Evolutionary conservation across 1,140 invertebrate genomes (phyloP).

Genomic region (Maconellicoccus hirsutus): DNA sequence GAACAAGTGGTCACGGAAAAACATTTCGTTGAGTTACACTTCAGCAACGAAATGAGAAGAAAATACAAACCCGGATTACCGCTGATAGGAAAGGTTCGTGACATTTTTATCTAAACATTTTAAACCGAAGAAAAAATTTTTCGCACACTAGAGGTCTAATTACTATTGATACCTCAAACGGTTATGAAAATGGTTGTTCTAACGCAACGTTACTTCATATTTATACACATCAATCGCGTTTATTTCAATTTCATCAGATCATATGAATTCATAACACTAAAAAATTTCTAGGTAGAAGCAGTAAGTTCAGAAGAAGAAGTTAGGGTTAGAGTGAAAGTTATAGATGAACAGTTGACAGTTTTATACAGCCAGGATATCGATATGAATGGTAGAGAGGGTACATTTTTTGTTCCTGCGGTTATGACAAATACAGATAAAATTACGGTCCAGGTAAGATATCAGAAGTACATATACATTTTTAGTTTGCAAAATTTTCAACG

Average conservation of each 20-base stretch:
- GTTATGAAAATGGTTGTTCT: too few species aligned
- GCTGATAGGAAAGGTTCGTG: conserved; percentile 46
- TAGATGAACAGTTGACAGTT: conserved; percentile 46
- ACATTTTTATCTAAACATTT: conserved; percentile 10
- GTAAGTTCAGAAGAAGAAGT: conserved; percentile 50
- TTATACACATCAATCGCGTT: too few species aligned
- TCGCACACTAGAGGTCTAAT: not conserved
- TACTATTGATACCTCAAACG: too few species aligned
- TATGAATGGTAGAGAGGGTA: conserved; percentile 47
- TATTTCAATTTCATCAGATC: too few species aligned
- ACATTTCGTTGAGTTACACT: conserved; percentile 49
- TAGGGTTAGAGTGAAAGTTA: conserved; percentile 48
- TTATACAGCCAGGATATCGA: conserved; percentile 55
- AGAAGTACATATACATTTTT: too few species aligned
- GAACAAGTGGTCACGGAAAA: conserved; percentile 48
- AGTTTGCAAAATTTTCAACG: too few species aligned
- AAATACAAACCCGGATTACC: conserved; percentile 50
- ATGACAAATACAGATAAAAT: conserved; percentile 49
- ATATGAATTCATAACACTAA: conserved; percentile 19
- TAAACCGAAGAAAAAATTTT: not conserved
- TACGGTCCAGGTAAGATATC: conserved; percentile 42
- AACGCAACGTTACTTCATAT: too few species aligned
- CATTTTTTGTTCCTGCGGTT: conserved; percentile 49
- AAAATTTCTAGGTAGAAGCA: conserved; percentile 46
- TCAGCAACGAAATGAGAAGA: conserved; percentile 46